Conservation (phyloP, 1,140 invertebrate species). For the Liolophura sinensis region DNA sequence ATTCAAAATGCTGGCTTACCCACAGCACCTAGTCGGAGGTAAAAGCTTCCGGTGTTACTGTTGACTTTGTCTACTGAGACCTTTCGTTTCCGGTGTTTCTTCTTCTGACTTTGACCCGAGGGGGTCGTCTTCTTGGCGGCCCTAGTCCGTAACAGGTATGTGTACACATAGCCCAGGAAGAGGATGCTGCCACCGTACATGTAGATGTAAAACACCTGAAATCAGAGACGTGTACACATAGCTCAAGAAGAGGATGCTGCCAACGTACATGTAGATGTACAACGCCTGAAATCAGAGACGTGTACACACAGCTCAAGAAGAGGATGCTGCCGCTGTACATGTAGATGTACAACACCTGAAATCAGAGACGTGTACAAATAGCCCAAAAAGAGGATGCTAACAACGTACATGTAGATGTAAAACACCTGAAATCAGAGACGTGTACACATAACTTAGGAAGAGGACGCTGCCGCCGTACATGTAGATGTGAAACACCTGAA, state of each 20-base stretch:
- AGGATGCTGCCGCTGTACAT: conserved; percentile 92
- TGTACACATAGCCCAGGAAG: conserved; percentile 95
- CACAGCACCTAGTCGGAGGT: conserved; percentile 92
- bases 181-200: conserved; percentile 92
- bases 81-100: too few species aligned
- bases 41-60: conserved; percentile 79
- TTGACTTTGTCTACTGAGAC: conserved; percentile 12
- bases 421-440: conserved; percentile 90
- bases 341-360: conserved; percentile 95
- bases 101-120: too few species aligned
- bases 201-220: conserved; percentile 95
- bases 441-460: conserved; percentile 95
- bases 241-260: conserved; percentile 91
- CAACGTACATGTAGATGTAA: conserved; percentile 95
- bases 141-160: conserved; percentile 75
- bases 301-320: conserved; percentile 95
- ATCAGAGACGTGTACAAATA: conserved; percentile 86
- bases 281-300: conserved; percentile 90
- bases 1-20: conserved; percentile 66
- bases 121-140: too few species aligned
- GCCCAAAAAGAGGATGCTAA: conserved; percentile 91
- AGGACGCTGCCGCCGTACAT: conserved; percentile 92
- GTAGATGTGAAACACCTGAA: conserved; percentile 94
- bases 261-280: conserved; percentile 95
- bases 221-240: conserved; percentile 86